A percentile compares a stretch with the other conserved stretches of the same genome.
phyloP scores from a whole-genome alignment of 2,797 vertebrate species.

The Morus bassanus region DNA sequence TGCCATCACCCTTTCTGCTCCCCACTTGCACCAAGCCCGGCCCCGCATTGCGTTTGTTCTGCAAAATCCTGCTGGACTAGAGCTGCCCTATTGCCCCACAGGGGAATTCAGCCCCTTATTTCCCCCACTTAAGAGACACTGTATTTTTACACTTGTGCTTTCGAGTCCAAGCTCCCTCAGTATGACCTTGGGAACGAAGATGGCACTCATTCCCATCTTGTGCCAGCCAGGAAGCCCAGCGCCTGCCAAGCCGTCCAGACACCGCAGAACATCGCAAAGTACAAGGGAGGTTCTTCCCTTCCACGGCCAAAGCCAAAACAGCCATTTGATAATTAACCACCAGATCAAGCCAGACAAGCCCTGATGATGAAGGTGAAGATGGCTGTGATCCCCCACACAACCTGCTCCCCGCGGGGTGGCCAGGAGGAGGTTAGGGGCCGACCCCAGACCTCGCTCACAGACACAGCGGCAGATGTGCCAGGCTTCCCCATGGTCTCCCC shows the following conservation, averaged over 20 bases:
- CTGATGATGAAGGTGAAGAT: not conserved
- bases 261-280: not conserved
- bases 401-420: accelerated
- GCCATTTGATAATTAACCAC: constrained; percentile 50
- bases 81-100: not conserved
- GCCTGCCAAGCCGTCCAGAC: constrained; percentile 6
- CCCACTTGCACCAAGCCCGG: not conserved
- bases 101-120: not conserved
- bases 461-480: constrained; percentile 27
- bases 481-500: constrained; percentile 53
- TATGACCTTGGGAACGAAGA: not conserved
- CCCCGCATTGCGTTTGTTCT: not conserved
- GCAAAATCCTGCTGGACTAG: not conserved
- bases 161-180: not conserved
- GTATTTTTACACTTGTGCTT: not conserved
- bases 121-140: not conserved
- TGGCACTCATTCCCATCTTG: not conserved
- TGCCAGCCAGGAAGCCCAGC: not conserved
- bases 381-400: not conserved
- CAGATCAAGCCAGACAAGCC: not conserved
- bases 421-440: not conserved
- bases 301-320: not conserved
- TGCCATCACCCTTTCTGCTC: not conserved
- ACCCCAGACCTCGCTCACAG: constrained; percentile 2
- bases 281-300: not conserved